These are phyloP conservation scores for Gryllus bimaculatus DNA, from an alignment of 1,140 invertebrate genomes.

Conservation along the genomic window DNA sequence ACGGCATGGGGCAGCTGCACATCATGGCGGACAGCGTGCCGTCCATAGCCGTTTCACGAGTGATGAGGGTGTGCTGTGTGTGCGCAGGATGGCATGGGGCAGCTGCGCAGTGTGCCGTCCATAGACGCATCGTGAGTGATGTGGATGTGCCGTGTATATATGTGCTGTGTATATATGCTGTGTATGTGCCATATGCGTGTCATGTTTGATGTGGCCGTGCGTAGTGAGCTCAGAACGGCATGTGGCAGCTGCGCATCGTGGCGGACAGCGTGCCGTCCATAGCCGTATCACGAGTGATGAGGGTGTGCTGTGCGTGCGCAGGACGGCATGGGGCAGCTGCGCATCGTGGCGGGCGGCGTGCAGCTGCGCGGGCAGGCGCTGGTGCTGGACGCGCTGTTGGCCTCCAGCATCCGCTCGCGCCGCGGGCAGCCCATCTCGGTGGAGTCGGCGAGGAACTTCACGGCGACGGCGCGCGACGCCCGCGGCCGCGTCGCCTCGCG, in stretches of 20 bases:
- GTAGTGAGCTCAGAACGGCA: slow-evolving; percentile 71
- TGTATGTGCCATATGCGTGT: not conserved
- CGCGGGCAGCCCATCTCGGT: slow-evolving; percentile 70
- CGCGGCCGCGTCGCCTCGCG: slow-evolving; percentile 60
- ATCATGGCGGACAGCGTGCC: slow-evolving; percentile 74
- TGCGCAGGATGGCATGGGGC: too few relatives aligned
- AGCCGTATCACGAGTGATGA: too few relatives aligned
- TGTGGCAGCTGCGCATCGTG: slow-evolving; percentile 84
- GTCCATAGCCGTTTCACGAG: too few relatives aligned
- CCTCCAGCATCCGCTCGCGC: slow-evolving; percentile 72
- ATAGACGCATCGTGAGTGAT: too few relatives aligned
- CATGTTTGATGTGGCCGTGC: not conserved
- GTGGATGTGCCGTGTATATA: too few relatives aligned
- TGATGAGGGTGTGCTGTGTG: too few relatives aligned
- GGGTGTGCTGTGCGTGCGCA: slow-evolving; percentile 38
- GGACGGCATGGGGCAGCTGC: slow-evolving; percentile 89
- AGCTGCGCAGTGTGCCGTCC: too few relatives aligned
- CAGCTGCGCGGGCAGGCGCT: slow-evolving; percentile 77
- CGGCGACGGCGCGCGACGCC: slow-evolving; percentile 62
- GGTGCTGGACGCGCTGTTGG: slow-evolving; percentile 75
- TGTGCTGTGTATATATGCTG: too few relatives aligned
- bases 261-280: slow-evolving; percentile 57
- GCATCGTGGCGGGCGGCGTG: slow-evolving; percentile 78
- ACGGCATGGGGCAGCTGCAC: slow-evolving; percentile 87
- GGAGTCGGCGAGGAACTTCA: slow-evolving; percentile 80